A percentile compares a stretch with the other conserved stretches of the same genome.
phyloP scores from a whole-genome alignment of 2,888 invertebrate genomes.

The Trilocha varians region DNA sequence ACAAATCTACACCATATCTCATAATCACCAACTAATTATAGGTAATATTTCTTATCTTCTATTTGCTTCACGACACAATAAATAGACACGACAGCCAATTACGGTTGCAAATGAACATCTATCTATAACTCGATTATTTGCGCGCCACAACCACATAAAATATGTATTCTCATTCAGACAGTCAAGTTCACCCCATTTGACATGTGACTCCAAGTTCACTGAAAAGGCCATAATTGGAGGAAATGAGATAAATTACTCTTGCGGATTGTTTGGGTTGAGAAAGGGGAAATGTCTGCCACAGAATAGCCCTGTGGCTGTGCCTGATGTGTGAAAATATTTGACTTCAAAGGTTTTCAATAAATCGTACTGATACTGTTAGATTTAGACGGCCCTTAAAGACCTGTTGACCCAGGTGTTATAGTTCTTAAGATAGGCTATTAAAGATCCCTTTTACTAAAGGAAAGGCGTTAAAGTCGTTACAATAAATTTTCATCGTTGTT shows the following conservation, averaged over 20 bases:
- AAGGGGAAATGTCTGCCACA: conserved; percentile 24
- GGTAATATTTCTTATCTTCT: neutral
- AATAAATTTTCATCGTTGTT: conserved; percentile 64
- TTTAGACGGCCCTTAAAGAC: conserved; percentile 7
- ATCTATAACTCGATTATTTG: conserved; percentile 15
- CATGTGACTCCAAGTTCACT: conserved; percentile 39
- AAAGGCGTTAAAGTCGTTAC: conserved; percentile 49
- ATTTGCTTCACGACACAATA: neutral
- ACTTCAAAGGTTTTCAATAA: neutral
- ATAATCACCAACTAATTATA: too few relatives aligned
- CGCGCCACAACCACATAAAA: conserved; percentile 23
- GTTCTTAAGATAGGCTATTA: conserved; percentile 49
- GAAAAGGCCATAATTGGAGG: conserved; percentile 60
- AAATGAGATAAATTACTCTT: conserved; percentile 63
- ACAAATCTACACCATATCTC: too few relatives aligned
- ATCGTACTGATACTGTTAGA: neutral
- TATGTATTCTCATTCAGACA: conserved; percentile 34
- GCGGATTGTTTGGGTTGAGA: conserved; percentile 34
- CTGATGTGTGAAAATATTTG: conserved; percentile 5
- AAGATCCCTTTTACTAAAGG: conserved; percentile 48
- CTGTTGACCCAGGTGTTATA: conserved; percentile 45
- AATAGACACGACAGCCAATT: conserved; percentile 12
- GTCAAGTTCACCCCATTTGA: conserved; percentile 44
- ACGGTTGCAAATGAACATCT: conserved; percentile 3
- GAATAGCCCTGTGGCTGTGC: conserved; percentile 7